Evolutionary conservation across 1,140 invertebrate genomes (phyloP), one percentile per base, ranked within the genome.

Genomic region (Pseudomyrmex gracilis): DNA sequence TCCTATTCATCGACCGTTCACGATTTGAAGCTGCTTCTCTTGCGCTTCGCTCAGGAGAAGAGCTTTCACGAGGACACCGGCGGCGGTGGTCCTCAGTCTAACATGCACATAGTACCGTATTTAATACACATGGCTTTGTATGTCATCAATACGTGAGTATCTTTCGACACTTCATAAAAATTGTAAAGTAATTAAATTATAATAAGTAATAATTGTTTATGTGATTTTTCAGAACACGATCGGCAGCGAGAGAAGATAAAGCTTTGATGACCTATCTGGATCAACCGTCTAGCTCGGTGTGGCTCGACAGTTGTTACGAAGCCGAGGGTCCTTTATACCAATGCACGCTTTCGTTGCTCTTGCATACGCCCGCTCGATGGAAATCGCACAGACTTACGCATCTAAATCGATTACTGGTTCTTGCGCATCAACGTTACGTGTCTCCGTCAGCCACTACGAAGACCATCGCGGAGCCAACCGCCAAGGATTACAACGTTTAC

Each of bases 41-140:
- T 98, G 89, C 95, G 98, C 78, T 99, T 99, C 95, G 98, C 98
- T 0, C 96, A 98, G 92, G 98, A 99, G 89, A 98, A 98, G 91
- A 98, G 97, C 76, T 99, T 99, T 95, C 98, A 99, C 92, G 98
- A 99, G 93, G 98, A 99, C 93, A 98, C 98, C 22, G 98, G 98
- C 13, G 99, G 99, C 84, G 99, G 99, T 85, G 98, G 99, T 15
- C 98, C 98, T 10, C 98, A 99, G 91, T 99, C 98, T 34, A 99
- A 99, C 94, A 97, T 99, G 97, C 98, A 99, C 93, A 96, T 99
- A 86, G 96, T 99, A 73, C 98, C 99, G 22, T 99, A 99, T 93
- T 95, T 99, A 47, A 96, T 98, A 74, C 98, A 99, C 92, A 98
- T 99, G 96, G 97, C 98, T 20, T 96, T 99, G 2, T 99, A 99